Base-by-base conservation (phyloP, 2,797 vertebrate species). In the Masticophis lateralis region DNA sequence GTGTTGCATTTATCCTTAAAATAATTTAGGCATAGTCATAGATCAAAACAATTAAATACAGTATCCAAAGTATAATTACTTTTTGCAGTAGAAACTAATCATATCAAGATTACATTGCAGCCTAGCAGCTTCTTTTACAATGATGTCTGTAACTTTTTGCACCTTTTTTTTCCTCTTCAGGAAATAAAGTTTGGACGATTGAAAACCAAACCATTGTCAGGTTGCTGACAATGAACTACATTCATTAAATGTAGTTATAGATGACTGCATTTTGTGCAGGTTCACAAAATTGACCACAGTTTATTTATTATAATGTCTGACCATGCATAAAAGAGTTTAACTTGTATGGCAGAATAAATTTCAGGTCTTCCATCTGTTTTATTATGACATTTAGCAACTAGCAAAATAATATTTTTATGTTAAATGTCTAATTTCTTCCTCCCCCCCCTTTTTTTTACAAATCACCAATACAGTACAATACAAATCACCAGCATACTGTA, bases 371-470 rank as follows among this genome's bases (percentile, higher is more conserved):
- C 2, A 20, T 87, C 2, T 92, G 20, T 28, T 55, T 10, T 86
- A 3, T 69, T 43, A 27, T 92, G 61, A 47, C 16, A 61, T 12
- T 32, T 83, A 59, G 63, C 59, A 93, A 69, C 92, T 94, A 90
- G 92, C 83, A 94, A 69, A 79, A 79, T 79, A 22, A 43, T 37
- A 2, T 37, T 79, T 43, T 43, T 79, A 79, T 20, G 32, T 43
- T 79, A 79, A 79, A 79, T 79, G 37, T 3, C 43, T 43, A 79
- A 43, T 43, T 43, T 79, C 74, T 18, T 79, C 18, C 37, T 47
- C 92, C 96, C 89, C 5, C 60, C 47, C 10, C 10, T 10, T 1
- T 53, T 53, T 97, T 95, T 94, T 94, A 66, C 92, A 90, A 91
- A 94, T 94, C 95, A 94, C 89, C 4, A 96, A 83, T 55, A 74